Base-by-base conservation (phyloP, 2,797 vertebrate genomes). In the Sarcophilus harrisii region DNA sequence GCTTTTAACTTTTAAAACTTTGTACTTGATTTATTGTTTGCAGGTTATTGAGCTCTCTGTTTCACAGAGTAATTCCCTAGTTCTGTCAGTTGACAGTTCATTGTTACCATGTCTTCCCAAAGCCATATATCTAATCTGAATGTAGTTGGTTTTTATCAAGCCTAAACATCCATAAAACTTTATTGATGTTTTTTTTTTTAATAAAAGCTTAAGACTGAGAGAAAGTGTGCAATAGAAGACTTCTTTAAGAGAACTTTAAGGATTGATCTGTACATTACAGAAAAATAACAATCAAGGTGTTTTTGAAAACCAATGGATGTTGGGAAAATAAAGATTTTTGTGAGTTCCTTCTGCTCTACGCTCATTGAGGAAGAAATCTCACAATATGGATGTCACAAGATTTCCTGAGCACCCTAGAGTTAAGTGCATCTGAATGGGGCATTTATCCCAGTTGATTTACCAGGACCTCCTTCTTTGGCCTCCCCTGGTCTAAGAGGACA, bases 51-150 rank as follows among this genome's bases (percentile, higher is more conserved):
- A 49, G 73, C 27, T 95, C 91, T 13, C 60, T 91, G 92, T 45
- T 29, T 94, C n/a, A 90, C 29, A 29, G 12, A 52, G 52, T 52
- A 55, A 90, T 57, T 90, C 28, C 28, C 52, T 32, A 29, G 30
- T 55, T 90, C 45, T 55, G 52, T 29, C 52, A 12, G 9, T 59
- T 0, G 66, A 57, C 38, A 45, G 91, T n/a, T 94, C 92, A 55
- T 5, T 81, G 57, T 27, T 91, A 32, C 28, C 32, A 9, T 59
- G 1, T 90, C 62, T 95, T 55, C 45, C 60, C 93, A 97, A 96
- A 93, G 62, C 81, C 4, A 94, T 3, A 95, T 11, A 93, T 10
- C 57, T 96, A 94, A 94, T 81, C n/a, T 92, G 96, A 96, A 13
- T 92, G 29, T 49, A 49, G 81, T 5, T 58, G 96, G 66, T 93